Percentiles rank a stretch among this genome's conserved stretches.
Conservation (phyloP, 1,140 invertebrate species). For the Antheraea pernyi region DNA sequence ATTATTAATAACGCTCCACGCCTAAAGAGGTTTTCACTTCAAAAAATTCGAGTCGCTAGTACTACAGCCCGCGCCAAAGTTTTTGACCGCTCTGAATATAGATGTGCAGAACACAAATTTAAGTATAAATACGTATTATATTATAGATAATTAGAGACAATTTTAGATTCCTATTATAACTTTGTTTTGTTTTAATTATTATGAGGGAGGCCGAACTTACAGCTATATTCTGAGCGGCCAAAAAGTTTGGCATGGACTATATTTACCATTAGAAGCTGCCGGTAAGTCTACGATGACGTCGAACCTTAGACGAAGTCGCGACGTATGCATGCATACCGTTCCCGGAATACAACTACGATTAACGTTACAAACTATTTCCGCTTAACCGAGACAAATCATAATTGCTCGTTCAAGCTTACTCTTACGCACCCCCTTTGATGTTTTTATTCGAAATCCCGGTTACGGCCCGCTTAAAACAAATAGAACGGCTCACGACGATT, state of each 20-base stretch:
- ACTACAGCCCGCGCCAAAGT: too few species aligned
- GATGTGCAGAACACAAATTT: too few species aligned
- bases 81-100: too few species aligned
- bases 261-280: constrained; percentile 21
- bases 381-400: constrained; percentile 73
- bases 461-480: constrained; percentile 75
- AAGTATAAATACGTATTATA: too few species aligned
- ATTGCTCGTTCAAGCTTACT: constrained; percentile 69
- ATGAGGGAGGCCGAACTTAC: too few species aligned
- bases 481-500: constrained; percentile 68
- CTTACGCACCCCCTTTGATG: constrained; percentile 72
- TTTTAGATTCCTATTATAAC: too few species aligned
- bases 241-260: too few species aligned
- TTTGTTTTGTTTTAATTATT: too few species aligned
- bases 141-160: too few species aligned
- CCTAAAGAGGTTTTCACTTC: too few species aligned
- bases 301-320: constrained; percentile 24
- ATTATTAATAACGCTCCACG: too few species aligned
- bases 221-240: too few species aligned
- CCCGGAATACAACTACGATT: constrained; percentile 59
- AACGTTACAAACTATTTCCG: constrained; percentile 75
- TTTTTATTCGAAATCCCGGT: constrained; percentile 70
- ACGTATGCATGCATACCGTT: constrained; percentile 33
- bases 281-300: constrained; percentile 31
- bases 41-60: not conserved